phyloP scores from a whole-genome alignment of 2,113 vertebrate species.

The Nipponia nippon region DNA sequence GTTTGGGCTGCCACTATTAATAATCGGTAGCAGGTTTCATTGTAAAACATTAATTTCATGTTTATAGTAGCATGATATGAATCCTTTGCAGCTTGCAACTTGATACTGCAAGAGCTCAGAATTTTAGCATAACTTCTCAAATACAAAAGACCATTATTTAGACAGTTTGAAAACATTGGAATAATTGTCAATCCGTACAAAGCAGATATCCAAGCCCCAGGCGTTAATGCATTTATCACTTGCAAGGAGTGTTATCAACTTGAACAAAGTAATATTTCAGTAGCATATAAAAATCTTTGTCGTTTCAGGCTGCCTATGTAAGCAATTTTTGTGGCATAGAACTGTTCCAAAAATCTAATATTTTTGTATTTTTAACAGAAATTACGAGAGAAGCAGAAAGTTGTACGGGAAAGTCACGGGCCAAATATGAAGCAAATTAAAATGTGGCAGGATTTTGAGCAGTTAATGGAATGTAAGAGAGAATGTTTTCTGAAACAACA shows the following conservation, averaged over 20 bases:
- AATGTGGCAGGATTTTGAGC: constrained; percentile 93
- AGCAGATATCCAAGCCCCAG: background rate
- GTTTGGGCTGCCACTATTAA: background rate
- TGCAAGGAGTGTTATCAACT: background rate
- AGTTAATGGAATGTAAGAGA: constrained; percentile 90
- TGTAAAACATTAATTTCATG: background rate
- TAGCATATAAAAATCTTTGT: background rate
- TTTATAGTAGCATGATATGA: background rate
- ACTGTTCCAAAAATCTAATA: background rate
- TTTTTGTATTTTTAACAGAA: constrained; percentile 75
- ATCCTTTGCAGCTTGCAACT: background rate
- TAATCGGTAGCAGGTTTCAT: background rate
- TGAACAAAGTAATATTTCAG: background rate
- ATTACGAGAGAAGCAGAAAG: constrained; percentile 91
- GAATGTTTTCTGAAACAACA: constrained; percentile 89
- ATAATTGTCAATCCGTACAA: background rate
- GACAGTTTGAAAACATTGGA: background rate
- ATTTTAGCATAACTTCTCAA: background rate
- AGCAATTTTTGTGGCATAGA: background rate
- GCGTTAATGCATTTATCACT: background rate
- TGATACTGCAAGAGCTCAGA: background rate
- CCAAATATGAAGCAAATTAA: constrained; percentile 94
- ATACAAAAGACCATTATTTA: background rate
- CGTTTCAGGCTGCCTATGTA: background rate
- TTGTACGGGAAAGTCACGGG: constrained; percentile 86